Evolutionary conservation across 2,888 invertebrate species (phyloP).

Genomic region (Philonicus albiceps): DNA sequence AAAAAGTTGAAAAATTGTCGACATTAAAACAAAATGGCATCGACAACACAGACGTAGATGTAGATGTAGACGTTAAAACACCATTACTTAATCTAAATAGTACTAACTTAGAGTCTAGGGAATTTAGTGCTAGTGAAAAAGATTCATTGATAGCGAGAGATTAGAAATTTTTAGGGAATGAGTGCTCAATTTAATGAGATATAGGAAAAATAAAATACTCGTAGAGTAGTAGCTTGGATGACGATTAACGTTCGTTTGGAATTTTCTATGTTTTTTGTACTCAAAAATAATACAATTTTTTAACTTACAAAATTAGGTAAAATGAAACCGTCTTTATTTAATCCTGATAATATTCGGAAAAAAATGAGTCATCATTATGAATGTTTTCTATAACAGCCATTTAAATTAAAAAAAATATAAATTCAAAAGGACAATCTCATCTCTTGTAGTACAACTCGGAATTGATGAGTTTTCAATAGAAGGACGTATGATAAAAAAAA

Average conservation of each 20-base stretch:
- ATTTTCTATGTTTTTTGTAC: constrained; percentile 36
- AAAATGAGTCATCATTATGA: neutral
- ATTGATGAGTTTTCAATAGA: neutral
- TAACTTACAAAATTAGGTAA: neutral
- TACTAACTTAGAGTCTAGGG: constrained; percentile 48
- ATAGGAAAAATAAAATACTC: neutral
- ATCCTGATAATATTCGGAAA: neutral
- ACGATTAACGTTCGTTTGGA: neutral
- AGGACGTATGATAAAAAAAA: neutral
- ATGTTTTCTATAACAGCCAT: neutral
- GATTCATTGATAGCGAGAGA: constrained; percentile 49
- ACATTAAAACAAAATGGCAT: constrained; percentile 31
- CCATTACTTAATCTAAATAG: constrained; percentile 49
- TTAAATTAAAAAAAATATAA: neutral
- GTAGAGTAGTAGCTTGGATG: neutral
- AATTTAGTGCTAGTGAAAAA: constrained; percentile 49
- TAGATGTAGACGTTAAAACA: constrained; percentile 49
- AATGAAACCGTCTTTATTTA: neutral
- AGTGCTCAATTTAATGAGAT: neutral
- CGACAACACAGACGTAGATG: constrained; percentile 43
- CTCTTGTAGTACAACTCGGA: neutral
- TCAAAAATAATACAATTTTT: neutral
- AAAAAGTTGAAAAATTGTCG: constrained; percentile 42
- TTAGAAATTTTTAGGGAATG: constrained; percentile 27
- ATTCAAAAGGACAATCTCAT: neutral